phyloP scores from a whole-genome alignment of 2,888 invertebrate species.

The Liodrosophila aerea region DNA sequence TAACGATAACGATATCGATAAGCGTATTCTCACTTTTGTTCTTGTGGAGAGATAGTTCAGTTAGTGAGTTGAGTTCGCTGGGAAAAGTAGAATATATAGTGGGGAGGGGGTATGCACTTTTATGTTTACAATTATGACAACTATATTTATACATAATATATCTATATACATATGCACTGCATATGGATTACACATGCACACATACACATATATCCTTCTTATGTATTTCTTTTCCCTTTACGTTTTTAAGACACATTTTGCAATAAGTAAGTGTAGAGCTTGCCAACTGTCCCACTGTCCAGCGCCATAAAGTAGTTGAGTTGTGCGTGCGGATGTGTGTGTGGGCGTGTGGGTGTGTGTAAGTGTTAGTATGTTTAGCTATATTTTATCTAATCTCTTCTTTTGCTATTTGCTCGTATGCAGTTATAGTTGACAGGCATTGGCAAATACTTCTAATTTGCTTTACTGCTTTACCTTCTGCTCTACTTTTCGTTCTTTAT shows the following conservation, averaged over 20 bases:
- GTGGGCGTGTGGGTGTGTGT: slow-evolving; percentile 6
- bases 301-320: no score
- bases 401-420: slow-evolving; percentile 3
- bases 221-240: no score
- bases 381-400: slow-evolving; percentile 3
- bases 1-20: no score
- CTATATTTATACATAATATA: not conserved
- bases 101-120: no score
- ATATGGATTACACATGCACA: slow-evolving; percentile 23
- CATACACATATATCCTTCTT: slow-evolving; percentile 17
- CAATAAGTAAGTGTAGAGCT: slow-evolving; percentile 68
- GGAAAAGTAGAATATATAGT: no score
- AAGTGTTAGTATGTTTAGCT: slow-evolving; percentile 3
- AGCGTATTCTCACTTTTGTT: no score
- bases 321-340: not conserved
- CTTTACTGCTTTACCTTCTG: slow-evolving; percentile 9
- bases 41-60: no score
- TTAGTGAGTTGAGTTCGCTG: no score
- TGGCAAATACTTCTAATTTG: slow-evolving; percentile 25
- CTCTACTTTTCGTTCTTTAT: slow-evolving; percentile 9
- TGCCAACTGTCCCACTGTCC: slow-evolving; percentile 18
- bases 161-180: slow-evolving; percentile 17
- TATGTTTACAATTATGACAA: no score
- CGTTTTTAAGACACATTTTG: slow-evolving; percentile 73
- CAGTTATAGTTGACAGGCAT: slow-evolving; percentile 29